Percentiles rank a stretch among this genome's conserved stretches.
These are phyloP conservation scores for Prietella phreatophila DNA, from an alignment of 2,113 vertebrate species.

Conservation along the genomic window DNA sequence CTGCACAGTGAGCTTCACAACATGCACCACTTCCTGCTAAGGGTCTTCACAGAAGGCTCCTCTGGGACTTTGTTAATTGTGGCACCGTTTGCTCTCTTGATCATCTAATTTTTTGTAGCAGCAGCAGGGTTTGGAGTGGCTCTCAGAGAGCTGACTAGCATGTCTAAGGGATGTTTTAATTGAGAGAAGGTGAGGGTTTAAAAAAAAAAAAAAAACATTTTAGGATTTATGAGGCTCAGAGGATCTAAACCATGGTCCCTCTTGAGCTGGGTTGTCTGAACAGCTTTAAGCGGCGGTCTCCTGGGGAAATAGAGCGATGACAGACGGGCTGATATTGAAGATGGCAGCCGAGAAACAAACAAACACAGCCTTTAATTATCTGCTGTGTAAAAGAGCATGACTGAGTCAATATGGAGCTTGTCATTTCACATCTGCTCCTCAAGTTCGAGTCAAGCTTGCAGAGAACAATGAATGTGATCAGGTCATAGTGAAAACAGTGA, in stretches of 20 bases:
- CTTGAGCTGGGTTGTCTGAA: neutral
- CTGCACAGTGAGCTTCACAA: neutral
- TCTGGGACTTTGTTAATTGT: slow-evolving; percentile 17
- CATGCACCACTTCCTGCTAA: slow-evolving; percentile 7
- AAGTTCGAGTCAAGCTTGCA: neutral
- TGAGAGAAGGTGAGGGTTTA: neutral
- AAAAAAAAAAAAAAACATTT: too few species aligned
- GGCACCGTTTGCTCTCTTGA: slow-evolving; percentile 9
- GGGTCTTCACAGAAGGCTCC: neutral
- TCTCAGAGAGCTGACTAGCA: neutral
- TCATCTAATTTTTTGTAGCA: slow-evolving; percentile 1
- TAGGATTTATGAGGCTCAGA: neutral
- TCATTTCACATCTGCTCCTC: slow-evolving; percentile 5
- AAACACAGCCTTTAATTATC: slow-evolving; percentile 44
- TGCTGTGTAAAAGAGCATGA: slow-evolving; percentile 30
- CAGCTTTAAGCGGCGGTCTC: slow-evolving; percentile 15
- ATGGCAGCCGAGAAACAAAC: slow-evolving; percentile 40
- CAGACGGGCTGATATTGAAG: slow-evolving; percentile 32
- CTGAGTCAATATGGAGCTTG: slow-evolving; percentile 30
- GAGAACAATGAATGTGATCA: neutral
- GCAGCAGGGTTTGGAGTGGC: slow-evolving; percentile 21
- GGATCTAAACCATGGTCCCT: neutral
- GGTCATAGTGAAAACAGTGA: neutral
- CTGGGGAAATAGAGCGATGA: slow-evolving; percentile 19
- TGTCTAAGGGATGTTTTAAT: slow-evolving; percentile 23